phyloP scores from a whole-genome alignment of 1,140 invertebrate species.

The Trichonephila inaurata region DNA sequence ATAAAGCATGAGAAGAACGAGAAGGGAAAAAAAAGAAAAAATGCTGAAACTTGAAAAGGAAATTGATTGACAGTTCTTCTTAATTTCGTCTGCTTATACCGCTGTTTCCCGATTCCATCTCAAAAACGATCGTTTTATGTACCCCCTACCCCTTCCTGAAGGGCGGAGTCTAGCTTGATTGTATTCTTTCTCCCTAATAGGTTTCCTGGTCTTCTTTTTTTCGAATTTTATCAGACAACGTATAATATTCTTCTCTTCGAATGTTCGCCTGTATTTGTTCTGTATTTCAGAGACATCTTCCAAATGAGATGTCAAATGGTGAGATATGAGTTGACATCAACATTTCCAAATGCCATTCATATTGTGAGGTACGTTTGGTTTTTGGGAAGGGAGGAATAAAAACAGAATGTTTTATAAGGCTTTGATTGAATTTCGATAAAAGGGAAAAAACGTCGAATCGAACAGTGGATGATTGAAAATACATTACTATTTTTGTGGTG shows the following conservation, averaged over 20 bases:
- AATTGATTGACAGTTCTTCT: conserved; percentile 56
- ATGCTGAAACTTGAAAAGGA: conserved; percentile 6
- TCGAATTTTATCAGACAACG: conserved; percentile 4
- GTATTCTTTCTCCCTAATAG: background rate
- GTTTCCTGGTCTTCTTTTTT: background rate
- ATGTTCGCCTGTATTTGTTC: background rate
- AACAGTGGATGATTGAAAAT: background rate
- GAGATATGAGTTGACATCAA: conserved; percentile 96
- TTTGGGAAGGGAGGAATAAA: background rate
- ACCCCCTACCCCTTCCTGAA: background rate
- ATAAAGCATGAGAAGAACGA: background rate
- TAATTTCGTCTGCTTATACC: conserved; percentile 67
- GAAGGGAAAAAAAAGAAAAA: background rate
- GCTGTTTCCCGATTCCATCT: conserved; percentile 52
- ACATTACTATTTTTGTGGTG: too few relatives aligned
- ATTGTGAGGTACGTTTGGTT: conserved; percentile 77
- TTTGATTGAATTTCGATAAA: background rate
- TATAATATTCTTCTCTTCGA: background rate
- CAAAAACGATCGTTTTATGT: conserved; percentile 43
- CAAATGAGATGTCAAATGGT: conserved; percentile 92
- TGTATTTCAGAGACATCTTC: background rate
- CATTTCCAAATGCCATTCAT: conserved; percentile 86
- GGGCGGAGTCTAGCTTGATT: background rate
- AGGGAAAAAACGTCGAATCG: background rate
- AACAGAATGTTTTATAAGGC: background rate